Evolutionary conservation across 2,113 vertebrate genomes (phyloP).

Genomic region (Muntiacus reevesi): DNA sequence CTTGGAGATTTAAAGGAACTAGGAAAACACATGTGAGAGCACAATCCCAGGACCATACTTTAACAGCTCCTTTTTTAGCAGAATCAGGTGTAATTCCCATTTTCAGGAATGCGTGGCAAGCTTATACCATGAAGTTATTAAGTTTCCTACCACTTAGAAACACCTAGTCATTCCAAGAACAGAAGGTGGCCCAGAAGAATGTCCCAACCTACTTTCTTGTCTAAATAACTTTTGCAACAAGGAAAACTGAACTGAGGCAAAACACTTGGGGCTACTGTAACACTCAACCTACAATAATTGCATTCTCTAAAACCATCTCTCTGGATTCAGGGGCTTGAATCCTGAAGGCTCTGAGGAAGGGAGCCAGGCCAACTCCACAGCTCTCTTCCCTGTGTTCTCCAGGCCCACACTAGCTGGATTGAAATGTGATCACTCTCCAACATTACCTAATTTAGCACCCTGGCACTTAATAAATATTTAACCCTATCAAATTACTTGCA

Average conservation of each 20-base stretch:
- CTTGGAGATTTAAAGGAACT: neutral
- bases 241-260: neutral
- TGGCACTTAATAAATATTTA: slow-evolving; percentile 46
- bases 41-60: neutral
- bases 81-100: neutral
- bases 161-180: neutral
- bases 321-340: neutral
- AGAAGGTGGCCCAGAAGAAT: neutral
- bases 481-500: slow-evolving; percentile 9
- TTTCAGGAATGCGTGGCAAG: neutral
- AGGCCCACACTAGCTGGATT: neutral
- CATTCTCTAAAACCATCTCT: neutral
- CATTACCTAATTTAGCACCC: slow-evolving; percentile 12
- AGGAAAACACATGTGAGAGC: neutral
- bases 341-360: neutral
- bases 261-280: neutral
- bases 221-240: slow-evolving; percentile 10
- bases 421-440: neutral
- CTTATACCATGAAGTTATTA: neutral
- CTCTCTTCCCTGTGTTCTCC: neutral
- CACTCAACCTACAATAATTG: neutral
- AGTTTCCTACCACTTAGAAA: neutral
- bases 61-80: neutral
- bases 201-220: neutral
- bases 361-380: neutral